These are phyloP conservation scores for Lateolabrax maculatus DNA, from an alignment of 2,797 vertebrate species.

Conservation along the genomic window DNA sequence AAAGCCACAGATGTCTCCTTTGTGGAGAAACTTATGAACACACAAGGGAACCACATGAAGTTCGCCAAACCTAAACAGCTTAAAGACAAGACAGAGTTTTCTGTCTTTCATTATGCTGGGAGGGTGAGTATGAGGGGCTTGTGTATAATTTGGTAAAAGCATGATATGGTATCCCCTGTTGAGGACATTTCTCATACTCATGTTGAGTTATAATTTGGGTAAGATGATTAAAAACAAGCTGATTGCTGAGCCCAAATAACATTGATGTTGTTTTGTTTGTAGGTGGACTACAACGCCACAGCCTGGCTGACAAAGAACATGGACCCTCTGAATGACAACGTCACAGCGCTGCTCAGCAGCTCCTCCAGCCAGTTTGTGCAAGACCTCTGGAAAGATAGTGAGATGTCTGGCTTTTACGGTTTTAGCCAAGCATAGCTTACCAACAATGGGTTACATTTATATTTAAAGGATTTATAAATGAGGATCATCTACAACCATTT, in stretches of 20 bases:
- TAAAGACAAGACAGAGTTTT: constrained; percentile 97
- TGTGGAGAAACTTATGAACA: constrained; percentile 93
- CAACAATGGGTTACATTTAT: neutral
- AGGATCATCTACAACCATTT: neutral
- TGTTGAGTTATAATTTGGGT: neutral
- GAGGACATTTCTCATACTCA: neutral
- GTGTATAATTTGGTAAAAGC: neutral
- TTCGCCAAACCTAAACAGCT: constrained; percentile 96
- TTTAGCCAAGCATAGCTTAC: neutral
- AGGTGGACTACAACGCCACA: constrained; percentile 95
- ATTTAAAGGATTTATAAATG: neutral
- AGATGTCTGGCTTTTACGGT: constrained; percentile 42
- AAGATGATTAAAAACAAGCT: neutral
- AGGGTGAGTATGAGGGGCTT: constrained; percentile 84
- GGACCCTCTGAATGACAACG: constrained; percentile 97
- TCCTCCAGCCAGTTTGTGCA: constrained; percentile 94
- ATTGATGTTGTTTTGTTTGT: constrained; percentile 21
- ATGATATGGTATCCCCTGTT: neutral
- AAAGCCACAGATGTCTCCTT: constrained; percentile 97
- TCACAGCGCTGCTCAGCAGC: constrained; percentile 92
- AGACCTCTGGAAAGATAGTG: constrained; percentile 98
- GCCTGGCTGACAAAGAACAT: constrained; percentile 99
- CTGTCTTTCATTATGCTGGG: constrained; percentile 94
- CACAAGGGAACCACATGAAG: constrained; percentile 94
- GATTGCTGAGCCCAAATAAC: constrained; percentile 1